These are phyloP conservation scores for Arrhamphus sclerolepis DNA, from an alignment of 2,797 vertebrate genomes.

Conservation along the genomic window DNA sequence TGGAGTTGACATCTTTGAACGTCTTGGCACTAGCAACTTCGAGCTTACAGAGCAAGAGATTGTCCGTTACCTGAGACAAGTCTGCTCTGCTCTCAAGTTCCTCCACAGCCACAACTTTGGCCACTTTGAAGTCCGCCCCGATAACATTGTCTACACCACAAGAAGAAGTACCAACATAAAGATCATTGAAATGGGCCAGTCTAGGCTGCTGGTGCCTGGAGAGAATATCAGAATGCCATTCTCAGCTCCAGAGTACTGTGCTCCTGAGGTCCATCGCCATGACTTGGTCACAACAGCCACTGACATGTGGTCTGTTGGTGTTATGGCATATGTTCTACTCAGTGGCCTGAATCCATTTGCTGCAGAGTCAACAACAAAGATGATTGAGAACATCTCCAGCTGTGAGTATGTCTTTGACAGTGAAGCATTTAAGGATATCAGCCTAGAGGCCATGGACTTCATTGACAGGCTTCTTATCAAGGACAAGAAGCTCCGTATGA, in stretches of 20 bases:
- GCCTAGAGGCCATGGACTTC: constrained; percentile 96
- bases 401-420: constrained; percentile 94
- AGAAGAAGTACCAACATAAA: constrained; percentile 90
- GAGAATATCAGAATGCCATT: constrained; percentile 95
- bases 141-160: constrained; percentile 95
- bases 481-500: constrained; percentile 95
- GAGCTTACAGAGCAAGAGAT: constrained; percentile 96
- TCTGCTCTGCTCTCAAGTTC: constrained; percentile 91
- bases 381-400: constrained; percentile 93
- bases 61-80: constrained; percentile 90
- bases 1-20: constrained; percentile 97
- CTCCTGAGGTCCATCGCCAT: constrained; percentile 94
- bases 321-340: constrained; percentile 91
- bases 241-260: constrained; percentile 94
- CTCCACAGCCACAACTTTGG: constrained; percentile 90
- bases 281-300: constrained; percentile 92
- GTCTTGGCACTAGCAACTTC: constrained; percentile 90
- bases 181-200: constrained; percentile 97
- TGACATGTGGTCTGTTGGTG: constrained; percentile 99
- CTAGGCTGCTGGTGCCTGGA: constrained; percentile 92
- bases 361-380: constrained; percentile 93
- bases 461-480: constrained; percentile 94
- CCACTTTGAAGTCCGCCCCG: constrained; percentile 95
- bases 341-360: constrained; percentile 96
- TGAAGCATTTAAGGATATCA: constrained; percentile 95